These are phyloP conservation scores for Sebastes variabilis DNA, from an alignment of 2,797 vertebrate genomes.

Conservation along the genomic window DNA sequence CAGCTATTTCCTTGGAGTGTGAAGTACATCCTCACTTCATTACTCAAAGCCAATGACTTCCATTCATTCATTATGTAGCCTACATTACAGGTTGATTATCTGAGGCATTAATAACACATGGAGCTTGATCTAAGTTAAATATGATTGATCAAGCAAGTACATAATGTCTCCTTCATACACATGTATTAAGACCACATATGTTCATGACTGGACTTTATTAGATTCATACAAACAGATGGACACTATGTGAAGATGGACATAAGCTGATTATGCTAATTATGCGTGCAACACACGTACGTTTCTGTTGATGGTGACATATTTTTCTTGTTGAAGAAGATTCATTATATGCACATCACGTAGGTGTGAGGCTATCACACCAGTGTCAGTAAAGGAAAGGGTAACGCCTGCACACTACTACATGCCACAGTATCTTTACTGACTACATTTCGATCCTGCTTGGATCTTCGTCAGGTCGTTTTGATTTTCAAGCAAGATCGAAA, in stretches of 20 bases:
- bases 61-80: slow-evolving; percentile 54
- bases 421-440: no score
- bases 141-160: slow-evolving; percentile 45
- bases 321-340: not conserved
- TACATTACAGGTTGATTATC: slow-evolving; percentile 67
- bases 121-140: slow-evolving; percentile 40
- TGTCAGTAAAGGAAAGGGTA: no score
- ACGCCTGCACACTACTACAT: no score
- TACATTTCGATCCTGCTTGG: no score
- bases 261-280: not conserved
- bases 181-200: not conserved
- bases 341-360: no score
- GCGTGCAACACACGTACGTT: not conserved
- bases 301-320: not conserved
- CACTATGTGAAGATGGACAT: not conserved
- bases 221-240: not conserved
- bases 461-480: no score
- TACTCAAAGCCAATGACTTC: slow-evolving; percentile 61
- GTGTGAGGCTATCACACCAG: no score
- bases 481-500: no score
- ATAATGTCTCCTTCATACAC: slow-evolving; percentile 1
- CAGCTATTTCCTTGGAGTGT: slow-evolving; percentile 55
- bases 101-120: slow-evolving; percentile 53
- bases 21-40: slow-evolving; percentile 67
- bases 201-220: not conserved